Conservation (phyloP, 2,797 vertebrate genomes). For the Diceros bicornis region DNA sequence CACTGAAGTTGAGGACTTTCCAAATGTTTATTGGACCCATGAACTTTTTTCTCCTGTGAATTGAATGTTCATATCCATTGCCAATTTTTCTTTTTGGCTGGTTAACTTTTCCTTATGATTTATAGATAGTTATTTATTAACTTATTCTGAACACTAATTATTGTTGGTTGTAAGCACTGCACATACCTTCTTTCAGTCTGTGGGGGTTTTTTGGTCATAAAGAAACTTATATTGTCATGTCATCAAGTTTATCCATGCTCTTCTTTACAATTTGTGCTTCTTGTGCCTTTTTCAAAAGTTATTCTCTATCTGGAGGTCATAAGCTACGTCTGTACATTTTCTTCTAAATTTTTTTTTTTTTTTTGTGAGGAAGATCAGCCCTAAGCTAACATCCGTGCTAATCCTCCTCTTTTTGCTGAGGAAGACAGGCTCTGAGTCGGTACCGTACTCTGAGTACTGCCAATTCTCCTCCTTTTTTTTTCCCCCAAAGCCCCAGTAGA, state of each 20-base stretch:
- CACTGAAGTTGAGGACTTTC: neutral
- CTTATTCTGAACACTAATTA: neutral
- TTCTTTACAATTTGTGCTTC: neutral
- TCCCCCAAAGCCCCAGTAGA: too few species aligned
- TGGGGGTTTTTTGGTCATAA: neutral
- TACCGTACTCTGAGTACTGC: too few species aligned
- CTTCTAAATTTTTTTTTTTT: neutral
- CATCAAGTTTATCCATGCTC: neutral
- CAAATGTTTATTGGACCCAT: neutral
- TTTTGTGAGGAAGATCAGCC: too few species aligned
- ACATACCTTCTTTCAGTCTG: neutral
- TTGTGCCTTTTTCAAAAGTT: constrained; percentile 17
- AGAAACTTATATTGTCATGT: neutral
- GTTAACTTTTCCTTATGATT: neutral
- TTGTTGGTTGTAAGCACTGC: neutral
- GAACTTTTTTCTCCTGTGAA: neutral
- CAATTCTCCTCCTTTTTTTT: too few species aligned
- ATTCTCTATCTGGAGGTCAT: neutral
- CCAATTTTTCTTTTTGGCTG: neutral
- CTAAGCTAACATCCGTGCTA: too few species aligned
- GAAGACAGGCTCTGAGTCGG: too few species aligned
- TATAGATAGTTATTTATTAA: neutral
- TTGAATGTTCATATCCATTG: neutral
- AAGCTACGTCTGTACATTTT: neutral
- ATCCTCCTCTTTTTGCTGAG: too few species aligned